Evolutionary conservation across 2,888 invertebrate genomes (phyloP).

Genomic region (Tenthredo notha): DNA sequence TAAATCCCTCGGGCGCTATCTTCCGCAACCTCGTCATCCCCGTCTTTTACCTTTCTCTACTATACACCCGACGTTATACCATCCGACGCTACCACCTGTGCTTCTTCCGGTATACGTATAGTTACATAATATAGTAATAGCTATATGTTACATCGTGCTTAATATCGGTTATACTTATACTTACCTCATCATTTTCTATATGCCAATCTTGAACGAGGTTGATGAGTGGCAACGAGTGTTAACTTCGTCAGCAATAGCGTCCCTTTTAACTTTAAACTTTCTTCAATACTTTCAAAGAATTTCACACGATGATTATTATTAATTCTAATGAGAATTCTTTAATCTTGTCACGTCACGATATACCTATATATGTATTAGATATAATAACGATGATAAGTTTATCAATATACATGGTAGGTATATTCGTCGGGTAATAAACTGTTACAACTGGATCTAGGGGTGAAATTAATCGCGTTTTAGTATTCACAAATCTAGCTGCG

Average conservation of each 20-base stretch:
- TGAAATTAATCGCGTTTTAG: conserved; percentile 27
- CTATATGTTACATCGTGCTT: too few species aligned
- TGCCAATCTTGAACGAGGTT: background rate
- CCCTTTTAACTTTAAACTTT: conserved; percentile 22
- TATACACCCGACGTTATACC: background rate
- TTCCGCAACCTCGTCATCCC: conserved; percentile 39
- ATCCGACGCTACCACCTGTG: conserved; percentile 12
- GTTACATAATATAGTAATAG: conserved; percentile 25
- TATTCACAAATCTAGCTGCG: background rate
- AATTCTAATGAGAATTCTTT: background rate
- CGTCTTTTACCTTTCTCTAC: conserved; percentile 4
- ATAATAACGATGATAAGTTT: background rate
- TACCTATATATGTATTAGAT: background rate
- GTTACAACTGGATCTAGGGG: background rate
- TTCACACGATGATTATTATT: background rate
- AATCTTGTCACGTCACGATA: background rate
- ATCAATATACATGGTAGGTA: background rate
- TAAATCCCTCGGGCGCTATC: conserved; percentile 48
- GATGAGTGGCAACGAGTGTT: conserved; percentile 15
- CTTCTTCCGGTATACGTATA: conserved; percentile 19
- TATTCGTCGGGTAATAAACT: background rate
- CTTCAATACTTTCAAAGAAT: background rate
- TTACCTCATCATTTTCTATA: background rate
- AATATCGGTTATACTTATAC: background rate
- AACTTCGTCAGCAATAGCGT: background rate